Evolutionary conservation across 2,113 vertebrate species (phyloP), one percentile per base, ranked within the genome.

Genomic region (Melanostigma gelatinosum): DNA sequence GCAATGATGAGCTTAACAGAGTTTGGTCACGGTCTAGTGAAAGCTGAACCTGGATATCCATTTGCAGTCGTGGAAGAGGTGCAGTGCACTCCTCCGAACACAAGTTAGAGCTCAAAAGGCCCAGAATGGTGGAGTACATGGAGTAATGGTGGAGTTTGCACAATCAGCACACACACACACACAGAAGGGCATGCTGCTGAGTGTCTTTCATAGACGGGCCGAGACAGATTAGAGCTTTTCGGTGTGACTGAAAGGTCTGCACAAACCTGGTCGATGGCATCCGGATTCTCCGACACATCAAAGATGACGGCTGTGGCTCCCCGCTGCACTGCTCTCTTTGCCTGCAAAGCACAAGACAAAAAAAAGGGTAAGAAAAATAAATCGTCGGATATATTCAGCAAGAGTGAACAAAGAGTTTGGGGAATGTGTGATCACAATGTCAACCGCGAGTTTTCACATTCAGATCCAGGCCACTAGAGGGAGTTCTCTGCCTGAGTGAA

Each of bases 231-330:
- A 83, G 16, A 48, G 27, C 0, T 24, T 34, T 46, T 72, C 32
- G 18, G 38, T 32, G 81, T 48, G 36, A 67, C 16, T 57, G 48
- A 44, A 77, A 72, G 72, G 58, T 75, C 87, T 62, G 63, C 72
- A 80, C 94, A 34, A 93, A 99, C 98, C 96, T 99, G 97, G 91
- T 99, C 98, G 60, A 99, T 98, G 87, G 98, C 98, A 82, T 99
- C 97, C 50, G 98, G 98, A 85, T 99, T 99, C 94, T 99, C 98
- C 0, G 98, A 99, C 76, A 99, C 98, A 75, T 99, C 98, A 77
- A 99, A 99, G 95, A 99, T 99, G 91, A 99, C 98, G 0, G 98
- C 98, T 0, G 98, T 99, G 55, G 98, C 98, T 87, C 98, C 98
- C 62, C 98, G 95, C 91, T 99, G 98, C 22, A 99, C 97, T 1